These are phyloP conservation scores for Oostethus manadensis DNA, from an alignment of 2,113 vertebrate genomes.

Conservation along the genomic window DNA sequence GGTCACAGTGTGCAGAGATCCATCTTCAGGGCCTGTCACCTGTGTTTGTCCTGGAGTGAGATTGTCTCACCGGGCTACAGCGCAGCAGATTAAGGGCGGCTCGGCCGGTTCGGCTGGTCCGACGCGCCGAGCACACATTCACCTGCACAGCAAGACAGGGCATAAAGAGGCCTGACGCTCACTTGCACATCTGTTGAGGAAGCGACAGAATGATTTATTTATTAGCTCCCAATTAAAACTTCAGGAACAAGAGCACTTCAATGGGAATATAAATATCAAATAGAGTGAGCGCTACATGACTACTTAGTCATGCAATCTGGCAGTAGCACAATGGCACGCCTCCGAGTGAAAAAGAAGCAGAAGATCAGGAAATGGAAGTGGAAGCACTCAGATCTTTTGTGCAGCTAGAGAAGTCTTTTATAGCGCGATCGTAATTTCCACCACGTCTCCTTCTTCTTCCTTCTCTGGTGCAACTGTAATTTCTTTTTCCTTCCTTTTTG, in stretches of 20 bases:
- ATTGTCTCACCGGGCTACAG: conserved; percentile 39
- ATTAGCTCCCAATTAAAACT: conserved; percentile 77
- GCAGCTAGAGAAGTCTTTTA: conserved; percentile 48
- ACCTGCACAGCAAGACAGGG: conserved; percentile 56
- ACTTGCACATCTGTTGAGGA: conserved; percentile 72
- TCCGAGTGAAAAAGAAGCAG: conserved; percentile 45
- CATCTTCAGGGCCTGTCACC: conserved; percentile 42
- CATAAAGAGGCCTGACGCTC: conserved; percentile 62
- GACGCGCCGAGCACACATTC: conserved; percentile 46
- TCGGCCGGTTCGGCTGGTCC: conserved; percentile 47
- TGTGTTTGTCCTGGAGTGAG: conserved; percentile 47
- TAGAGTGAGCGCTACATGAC: conserved; percentile 66
- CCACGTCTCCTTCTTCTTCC: conserved; percentile 45
- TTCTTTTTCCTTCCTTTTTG: conserved; percentile 52
- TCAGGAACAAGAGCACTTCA: conserved; percentile 75
- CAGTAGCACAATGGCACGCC: conserved; percentile 39
- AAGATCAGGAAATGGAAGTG: conserved; percentile 64
- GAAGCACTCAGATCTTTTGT: conserved; percentile 68
- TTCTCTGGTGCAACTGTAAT: conserved; percentile 50
- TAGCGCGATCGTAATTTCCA: conserved; percentile 54
- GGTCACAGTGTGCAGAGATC: conserved; percentile 43
- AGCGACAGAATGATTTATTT: conserved; percentile 74
- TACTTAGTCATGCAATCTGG: conserved; percentile 73
- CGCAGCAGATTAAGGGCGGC: conserved; percentile 53
- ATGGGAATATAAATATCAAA: conserved; percentile 77